Base-by-base conservation (phyloP, 1,140 invertebrate species). In the Protaetia brevitarsis region DNA sequence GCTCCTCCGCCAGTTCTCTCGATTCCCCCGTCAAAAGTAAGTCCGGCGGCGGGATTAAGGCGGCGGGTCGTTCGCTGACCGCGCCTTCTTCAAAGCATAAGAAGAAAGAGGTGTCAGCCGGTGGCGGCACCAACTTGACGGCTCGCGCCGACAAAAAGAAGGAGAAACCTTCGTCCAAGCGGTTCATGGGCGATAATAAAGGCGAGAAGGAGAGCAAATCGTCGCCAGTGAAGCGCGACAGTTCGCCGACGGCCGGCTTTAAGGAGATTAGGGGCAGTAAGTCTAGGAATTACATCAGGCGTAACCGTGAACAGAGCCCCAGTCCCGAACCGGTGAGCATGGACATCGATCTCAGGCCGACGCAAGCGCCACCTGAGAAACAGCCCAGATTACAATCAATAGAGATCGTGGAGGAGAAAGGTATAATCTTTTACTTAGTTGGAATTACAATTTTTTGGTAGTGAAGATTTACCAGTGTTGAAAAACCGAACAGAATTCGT, bases 281-380 rank as follows among this genome's bases (percentile, higher is more conserved):
- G 75, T 83, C 84, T 68, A 79, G 85, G 66, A 85, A 86, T 76
- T 89, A 88, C 77, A 82, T 87, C 69, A 76, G 87, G 59, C 79
- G 86, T 41, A 87, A 88, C 72, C 83, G 84, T 71, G 82, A 86
- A n/a, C 76, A 69, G 13, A 69, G 71, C 67, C 78, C 79, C 31
- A 87, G 85, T 75, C 85, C 81, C 3, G 82, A 86, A 73, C 74
- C 75, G 23, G 63, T 64, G 6, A 28, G 60, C 21, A 82, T 86
- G 74, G 87, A 88, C 73, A 83, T 87, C 73, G 87, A 89, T 77
- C 79, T 88, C 6, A 81, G 87, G 29, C 76, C 86, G 11, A 41
- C 59, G 11, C 67, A 68, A 37, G 59, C 13, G 19, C 73, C 72
- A 23, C 71, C 72, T 3, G 74, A 76, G 29, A 76, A 78, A 45